phyloP scores from a whole-genome alignment of 2,888 invertebrate species.

The Chydorus sphaericus region DNA sequence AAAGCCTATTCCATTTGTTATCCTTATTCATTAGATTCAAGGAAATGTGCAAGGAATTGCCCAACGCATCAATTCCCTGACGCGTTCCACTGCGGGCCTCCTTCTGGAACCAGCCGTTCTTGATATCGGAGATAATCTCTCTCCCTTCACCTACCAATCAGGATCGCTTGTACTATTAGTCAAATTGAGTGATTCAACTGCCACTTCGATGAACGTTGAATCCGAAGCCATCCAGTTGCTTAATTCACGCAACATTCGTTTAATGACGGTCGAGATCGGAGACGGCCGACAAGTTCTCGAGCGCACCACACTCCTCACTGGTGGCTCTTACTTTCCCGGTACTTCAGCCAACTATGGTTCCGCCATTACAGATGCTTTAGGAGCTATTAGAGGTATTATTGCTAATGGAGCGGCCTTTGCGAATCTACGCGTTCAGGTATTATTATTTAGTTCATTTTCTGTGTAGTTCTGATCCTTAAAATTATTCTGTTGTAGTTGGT shows the following conservation, averaged over 20 bases:
- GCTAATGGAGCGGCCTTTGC: no score
- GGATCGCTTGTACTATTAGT: not conserved
- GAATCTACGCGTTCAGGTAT: no score
- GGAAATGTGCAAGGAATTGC: not conserved
- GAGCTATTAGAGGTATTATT: no score
- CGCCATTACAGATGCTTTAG: not conserved
- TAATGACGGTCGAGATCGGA: not conserved
- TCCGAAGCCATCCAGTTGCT: slow-evolving; percentile 3
- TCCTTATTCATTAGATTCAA: no score
- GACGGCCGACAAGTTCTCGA: not conserved
- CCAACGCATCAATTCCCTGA: not conserved
- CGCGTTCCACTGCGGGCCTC: not conserved
- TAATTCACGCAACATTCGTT: not conserved
- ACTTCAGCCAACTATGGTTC: not conserved
- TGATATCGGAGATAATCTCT: not conserved
- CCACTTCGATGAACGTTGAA: not conserved
- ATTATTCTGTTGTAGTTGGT: not conserved
- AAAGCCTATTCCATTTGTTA: no score
- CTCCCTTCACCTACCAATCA: not conserved
- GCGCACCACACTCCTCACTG: not conserved
- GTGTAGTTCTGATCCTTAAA: no score
- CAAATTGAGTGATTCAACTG: not conserved
- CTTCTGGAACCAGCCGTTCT: not conserved
- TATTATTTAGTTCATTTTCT: no score
- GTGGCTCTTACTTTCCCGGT: not conserved